A percentile compares a stretch with the other conserved stretches of the same genome.
phyloP scores from a whole-genome alignment of 2,797 vertebrate species.

The Borostomias antarcticus region DNA sequence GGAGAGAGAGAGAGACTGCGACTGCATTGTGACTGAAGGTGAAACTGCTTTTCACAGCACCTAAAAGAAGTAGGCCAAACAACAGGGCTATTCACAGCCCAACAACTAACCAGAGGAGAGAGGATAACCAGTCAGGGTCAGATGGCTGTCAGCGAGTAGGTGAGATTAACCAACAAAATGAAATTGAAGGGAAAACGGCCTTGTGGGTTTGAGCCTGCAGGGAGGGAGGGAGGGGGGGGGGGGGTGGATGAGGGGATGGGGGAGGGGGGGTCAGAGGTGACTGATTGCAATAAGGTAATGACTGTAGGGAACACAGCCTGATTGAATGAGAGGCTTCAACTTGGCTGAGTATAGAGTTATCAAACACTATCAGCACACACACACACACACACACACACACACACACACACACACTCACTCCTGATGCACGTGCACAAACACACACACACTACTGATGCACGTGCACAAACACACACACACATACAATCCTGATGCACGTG shows the following conservation, averaged over 20 bases:
- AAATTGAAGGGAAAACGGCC: background rate
- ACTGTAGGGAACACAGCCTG: background rate
- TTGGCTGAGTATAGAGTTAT: constrained; percentile 3
- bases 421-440: too few relatives aligned
- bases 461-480: background rate
- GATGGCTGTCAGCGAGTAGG: background rate
- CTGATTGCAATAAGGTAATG: constrained; percentile 12
- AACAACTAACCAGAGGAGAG: constrained; percentile 36
- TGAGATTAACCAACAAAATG: background rate
- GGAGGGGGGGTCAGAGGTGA: too few relatives aligned
- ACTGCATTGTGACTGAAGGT: constrained; percentile 22
- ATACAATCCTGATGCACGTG: background rate
- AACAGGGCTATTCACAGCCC: constrained; percentile 43
- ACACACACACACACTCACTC: background rate
- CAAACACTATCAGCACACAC: background rate
- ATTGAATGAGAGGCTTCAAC: background rate
- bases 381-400: background rate
- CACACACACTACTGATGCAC: too few relatives aligned
- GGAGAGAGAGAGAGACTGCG: constrained; percentile 17
- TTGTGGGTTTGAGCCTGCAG: constrained; percentile 1
- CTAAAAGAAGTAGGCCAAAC: constrained; percentile 36
- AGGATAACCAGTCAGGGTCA: constrained; percentile 19
- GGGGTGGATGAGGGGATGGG: too few relatives aligned
- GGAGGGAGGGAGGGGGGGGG: background rate
- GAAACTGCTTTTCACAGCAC: constrained; percentile 34